Evolutionary conservation across 2,888 invertebrate species (phyloP).

Genomic region (Myopa tessellatipennis): DNA sequence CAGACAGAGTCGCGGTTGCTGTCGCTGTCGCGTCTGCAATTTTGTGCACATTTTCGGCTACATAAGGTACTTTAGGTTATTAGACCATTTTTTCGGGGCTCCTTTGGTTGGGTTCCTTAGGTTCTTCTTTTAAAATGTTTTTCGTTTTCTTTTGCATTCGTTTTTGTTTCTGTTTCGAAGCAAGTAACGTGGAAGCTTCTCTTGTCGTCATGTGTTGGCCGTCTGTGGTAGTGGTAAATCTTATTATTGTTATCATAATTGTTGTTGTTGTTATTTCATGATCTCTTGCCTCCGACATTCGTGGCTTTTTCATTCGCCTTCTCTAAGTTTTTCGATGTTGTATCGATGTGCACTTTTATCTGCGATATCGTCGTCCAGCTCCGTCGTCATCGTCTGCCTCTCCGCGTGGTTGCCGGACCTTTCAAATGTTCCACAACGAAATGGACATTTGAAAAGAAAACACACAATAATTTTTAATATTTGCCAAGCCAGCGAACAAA

Average conservation of each 20-base stretch:
- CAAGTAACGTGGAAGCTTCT: conserved; percentile 27
- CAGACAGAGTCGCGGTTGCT: not conserved
- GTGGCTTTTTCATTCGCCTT: too few relatives aligned
- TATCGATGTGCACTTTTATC: not conserved
- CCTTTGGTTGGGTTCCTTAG: not conserved
- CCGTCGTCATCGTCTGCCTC: not conserved
- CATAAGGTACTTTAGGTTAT: conserved; percentile 22
- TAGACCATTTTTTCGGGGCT: conserved; percentile 26
- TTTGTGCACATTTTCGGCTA: conserved; percentile 11
- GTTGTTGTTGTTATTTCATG: not conserved
- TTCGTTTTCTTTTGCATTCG: not conserved
- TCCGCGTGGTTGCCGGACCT: too few relatives aligned
- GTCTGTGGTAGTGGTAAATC: conserved; percentile 10
- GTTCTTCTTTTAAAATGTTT: not conserved
- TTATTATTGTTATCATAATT: not conserved
- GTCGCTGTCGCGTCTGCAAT: conserved; percentile 9
- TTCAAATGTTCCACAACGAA: conserved; percentile 23
- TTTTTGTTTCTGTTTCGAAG: not conserved
- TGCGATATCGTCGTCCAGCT: not conserved
- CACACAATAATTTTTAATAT: not conserved
- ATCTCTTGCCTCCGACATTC: conserved; percentile 2
- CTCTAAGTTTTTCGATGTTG: too few relatives aligned
- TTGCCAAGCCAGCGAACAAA: conserved; percentile 18
- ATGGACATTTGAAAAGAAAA: conserved; percentile 27
- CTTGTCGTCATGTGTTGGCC: conserved; percentile 24